Evolutionary conservation across 2,797 vertebrate genomes (phyloP).

Genomic region (Todus mexicanus): DNA sequence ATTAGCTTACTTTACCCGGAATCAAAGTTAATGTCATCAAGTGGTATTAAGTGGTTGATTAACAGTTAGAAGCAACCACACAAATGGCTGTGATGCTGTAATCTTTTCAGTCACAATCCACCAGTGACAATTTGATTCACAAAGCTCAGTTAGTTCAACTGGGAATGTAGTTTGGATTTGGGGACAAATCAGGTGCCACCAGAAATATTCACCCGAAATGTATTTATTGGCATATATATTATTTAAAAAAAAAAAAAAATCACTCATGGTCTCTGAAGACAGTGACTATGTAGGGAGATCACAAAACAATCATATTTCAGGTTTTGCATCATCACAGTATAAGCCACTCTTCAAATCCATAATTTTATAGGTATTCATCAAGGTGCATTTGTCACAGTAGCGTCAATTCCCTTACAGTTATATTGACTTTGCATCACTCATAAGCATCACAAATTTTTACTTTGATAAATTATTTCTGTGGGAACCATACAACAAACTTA

Average conservation of each 20-base stretch:
- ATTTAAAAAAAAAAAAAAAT: not conserved
- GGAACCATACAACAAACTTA: not conserved
- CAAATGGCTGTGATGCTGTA: not conserved
- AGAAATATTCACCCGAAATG: not conserved
- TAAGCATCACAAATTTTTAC: not conserved
- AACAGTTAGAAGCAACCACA: not conserved
- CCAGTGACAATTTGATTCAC: not conserved
- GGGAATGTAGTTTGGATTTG: not conserved
- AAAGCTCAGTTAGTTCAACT: not conserved
- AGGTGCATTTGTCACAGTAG: not conserved
- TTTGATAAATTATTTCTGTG: not conserved
- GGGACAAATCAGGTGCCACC: not conserved
- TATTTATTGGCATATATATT: not conserved
- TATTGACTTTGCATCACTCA: not conserved
- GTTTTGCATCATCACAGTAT: not conserved
- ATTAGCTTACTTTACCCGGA: constrained; percentile 12
- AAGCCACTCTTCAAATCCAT: not conserved
- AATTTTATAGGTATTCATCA: not conserved
- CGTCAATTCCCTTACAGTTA: not conserved
- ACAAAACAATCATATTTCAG: not conserved
- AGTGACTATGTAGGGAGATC: not conserved
- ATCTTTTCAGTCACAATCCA: not conserved
- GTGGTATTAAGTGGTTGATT: not conserved
- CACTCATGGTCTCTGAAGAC: not conserved
- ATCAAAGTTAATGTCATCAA: not conserved